A percentile compares a stretch with the other conserved stretches of the same genome.
Evolutionary conservation across 2,888 invertebrate species (phyloP).

Genomic region (Ferdinandea cuprea): DNA sequence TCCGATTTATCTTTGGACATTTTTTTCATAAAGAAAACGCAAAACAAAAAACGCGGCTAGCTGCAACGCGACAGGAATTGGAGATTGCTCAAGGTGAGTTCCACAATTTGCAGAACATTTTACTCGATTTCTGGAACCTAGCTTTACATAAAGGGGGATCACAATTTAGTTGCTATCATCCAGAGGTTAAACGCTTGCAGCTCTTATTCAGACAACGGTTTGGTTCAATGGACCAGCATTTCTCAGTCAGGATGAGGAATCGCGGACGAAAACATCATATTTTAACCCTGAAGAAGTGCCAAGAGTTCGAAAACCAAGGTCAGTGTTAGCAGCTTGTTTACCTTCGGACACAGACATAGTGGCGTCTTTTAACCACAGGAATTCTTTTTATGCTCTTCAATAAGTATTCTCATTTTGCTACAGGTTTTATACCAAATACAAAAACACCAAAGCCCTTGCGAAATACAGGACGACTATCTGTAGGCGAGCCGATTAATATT

Average conservation of each 20-base stretch:
- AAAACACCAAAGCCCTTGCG: neutral
- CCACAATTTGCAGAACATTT: no score
- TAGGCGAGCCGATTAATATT: neutral
- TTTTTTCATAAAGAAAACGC: no score
- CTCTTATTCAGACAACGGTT: neutral
- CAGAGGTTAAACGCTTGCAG: neutral
- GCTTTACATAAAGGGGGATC: constrained; percentile 10
- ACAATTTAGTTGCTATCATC: constrained; percentile 18
- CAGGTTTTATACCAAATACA: constrained; percentile 5
- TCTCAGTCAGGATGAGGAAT: neutral
- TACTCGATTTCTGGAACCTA: no score
- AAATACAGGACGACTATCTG: neutral
- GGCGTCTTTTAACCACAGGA: neutral
- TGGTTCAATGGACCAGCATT: constrained; percentile 46
- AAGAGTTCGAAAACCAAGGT: neutral
- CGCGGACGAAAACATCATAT: neutral
- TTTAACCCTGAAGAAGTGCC: neutral
- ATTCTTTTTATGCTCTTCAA: constrained; percentile 6
- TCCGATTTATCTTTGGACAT: no score
- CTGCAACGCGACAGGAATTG: no score
- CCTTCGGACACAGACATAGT: neutral
- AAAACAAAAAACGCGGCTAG: no score
- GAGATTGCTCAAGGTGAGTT: no score
- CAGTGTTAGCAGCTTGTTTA: neutral
- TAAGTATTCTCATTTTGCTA: constrained; percentile 16